Evolutionary conservation across 2,113 vertebrate species (phyloP).

Genomic region (Kobus ellipsiprymnus): DNA sequence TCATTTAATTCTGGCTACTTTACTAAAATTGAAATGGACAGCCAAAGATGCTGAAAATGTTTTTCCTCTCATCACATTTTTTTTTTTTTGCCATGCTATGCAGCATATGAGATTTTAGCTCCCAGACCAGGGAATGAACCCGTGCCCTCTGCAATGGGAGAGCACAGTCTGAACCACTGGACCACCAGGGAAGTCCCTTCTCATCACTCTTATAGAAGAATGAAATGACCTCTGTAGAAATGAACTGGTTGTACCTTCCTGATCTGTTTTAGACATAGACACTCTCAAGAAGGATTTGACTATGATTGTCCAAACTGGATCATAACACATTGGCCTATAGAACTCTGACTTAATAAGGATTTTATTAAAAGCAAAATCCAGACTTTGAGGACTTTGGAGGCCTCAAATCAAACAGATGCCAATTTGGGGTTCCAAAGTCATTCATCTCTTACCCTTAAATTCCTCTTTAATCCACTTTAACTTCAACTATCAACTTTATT

Average conservation of each 20-base stretch:
- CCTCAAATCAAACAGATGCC: neutral
- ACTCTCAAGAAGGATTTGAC: neutral
- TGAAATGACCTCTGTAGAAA: neutral
- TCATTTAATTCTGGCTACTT: neutral
- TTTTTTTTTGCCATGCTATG: neutral
- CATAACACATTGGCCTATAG: neutral
- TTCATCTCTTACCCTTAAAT: neutral
- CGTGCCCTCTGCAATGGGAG: accelerated
- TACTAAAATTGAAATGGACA: neutral
- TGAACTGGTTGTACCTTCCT: neutral
- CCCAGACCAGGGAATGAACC: accelerated
- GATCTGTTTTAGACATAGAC: neutral
- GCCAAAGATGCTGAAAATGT: neutral
- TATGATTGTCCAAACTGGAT: neutral
- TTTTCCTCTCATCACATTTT: neutral
- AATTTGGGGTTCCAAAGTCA: neutral
- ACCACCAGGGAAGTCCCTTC: neutral
- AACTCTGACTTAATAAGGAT: neutral
- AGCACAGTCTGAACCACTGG: neutral
- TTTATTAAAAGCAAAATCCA: neutral
- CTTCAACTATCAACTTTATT: neutral
- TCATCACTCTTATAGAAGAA: neutral
- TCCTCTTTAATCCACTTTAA: neutral
- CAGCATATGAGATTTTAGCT: neutral
- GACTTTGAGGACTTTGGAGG: neutral